phyloP scores from a whole-genome alignment of 2,113 vertebrate genomes.

The Paratilapia polleni region DNA sequence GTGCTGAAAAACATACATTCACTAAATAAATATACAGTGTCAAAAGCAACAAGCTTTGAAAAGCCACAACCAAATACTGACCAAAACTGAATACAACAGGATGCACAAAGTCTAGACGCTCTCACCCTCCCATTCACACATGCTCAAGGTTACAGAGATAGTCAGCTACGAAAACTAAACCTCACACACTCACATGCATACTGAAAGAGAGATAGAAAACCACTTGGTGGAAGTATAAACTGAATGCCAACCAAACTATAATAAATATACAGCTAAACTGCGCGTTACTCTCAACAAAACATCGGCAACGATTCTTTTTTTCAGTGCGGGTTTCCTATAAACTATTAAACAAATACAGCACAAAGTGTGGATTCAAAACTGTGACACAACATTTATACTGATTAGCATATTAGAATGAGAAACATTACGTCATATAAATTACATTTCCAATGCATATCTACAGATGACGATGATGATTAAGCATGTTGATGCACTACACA shows the following conservation, averaged over 20 bases:
- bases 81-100: conserved; percentile 26
- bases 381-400: conserved; percentile 46
- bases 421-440: conserved; percentile 75
- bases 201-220: conserved; percentile 36
- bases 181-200: conserved; percentile 5
- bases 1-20: conserved; percentile 65
- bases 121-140: conserved; percentile 6
- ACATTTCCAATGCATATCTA: conserved; percentile 78
- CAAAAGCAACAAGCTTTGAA: conserved; percentile 39
- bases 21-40: conserved; percentile 62
- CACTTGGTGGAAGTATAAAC: conserved; percentile 49
- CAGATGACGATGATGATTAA: conserved; percentile 54
- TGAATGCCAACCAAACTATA: conserved; percentile 44
- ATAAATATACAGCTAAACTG: conserved; percentile 58
- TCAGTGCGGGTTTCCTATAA: conserved; percentile 59
- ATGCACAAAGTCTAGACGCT: conserved; percentile 27
- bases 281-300: conserved; percentile 61
- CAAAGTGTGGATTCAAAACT: conserved; percentile 60
- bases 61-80: conserved; percentile 66
- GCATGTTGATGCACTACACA: conserved; percentile 48
- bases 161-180: background rate
- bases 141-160: conserved; percentile 18
- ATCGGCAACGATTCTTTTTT: conserved; percentile 57
- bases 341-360: conserved; percentile 72
- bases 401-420: conserved; percentile 65